A percentile compares a stretch with the other conserved stretches of the same genome.
Evolutionary conservation across 2,888 invertebrate genomes (phyloP).

Genomic region (Nebria salina): DNA sequence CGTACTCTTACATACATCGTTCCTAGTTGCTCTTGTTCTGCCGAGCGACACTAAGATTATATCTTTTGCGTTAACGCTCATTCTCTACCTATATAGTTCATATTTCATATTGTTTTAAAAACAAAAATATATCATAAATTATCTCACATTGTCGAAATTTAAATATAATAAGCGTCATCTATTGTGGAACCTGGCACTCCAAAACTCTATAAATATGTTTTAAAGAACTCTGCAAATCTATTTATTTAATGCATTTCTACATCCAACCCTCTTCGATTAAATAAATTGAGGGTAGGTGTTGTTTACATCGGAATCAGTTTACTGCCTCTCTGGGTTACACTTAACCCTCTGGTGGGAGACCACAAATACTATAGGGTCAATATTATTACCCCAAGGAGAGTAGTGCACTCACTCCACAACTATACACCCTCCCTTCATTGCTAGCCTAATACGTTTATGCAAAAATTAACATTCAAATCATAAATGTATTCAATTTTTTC

Average conservation of each 20-base stretch:
- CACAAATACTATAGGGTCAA: constrained; percentile 2
- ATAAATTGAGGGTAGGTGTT: constrained; percentile 5
- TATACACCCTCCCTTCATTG: constrained; percentile 4
- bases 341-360: constrained; percentile 4
- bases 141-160: too few relatives aligned
- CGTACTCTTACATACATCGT: not conserved
- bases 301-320: constrained; percentile 13
- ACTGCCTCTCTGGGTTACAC: constrained; percentile 8
- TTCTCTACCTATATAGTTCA: too few relatives aligned
- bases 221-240: not conserved
- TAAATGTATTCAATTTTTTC: not conserved
- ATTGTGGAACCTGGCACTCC: not conserved
- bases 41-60: not conserved
- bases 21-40: not conserved
- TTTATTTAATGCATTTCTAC: not conserved
- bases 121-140: too few relatives aligned
- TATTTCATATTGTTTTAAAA: too few relatives aligned
- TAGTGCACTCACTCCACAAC: not conserved
- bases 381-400: not conserved
- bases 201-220: not conserved
- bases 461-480: constrained; percentile 3
- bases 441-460: not conserved
- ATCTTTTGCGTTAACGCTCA: too few relatives aligned
- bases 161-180: not conserved
- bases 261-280: not conserved